phyloP scores from a whole-genome alignment of 2,888 invertebrate species.

The Euzetes globulus region DNA sequence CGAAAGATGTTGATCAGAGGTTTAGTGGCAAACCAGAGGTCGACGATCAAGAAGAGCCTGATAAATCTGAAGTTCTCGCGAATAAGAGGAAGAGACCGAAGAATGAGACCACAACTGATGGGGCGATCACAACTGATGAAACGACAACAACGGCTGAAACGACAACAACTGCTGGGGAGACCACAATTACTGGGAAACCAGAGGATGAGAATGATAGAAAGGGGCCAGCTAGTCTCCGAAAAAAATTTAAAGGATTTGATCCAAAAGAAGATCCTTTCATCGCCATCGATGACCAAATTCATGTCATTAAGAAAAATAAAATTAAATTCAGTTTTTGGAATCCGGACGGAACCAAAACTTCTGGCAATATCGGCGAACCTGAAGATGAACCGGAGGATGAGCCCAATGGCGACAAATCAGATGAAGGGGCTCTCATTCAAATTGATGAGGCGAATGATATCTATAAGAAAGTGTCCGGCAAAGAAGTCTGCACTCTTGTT shows the following conservation, averaged over 20 bases:
- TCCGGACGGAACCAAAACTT: background rate
- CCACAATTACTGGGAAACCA: too few species aligned
- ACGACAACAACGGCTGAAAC: too few species aligned
- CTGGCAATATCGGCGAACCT: background rate
- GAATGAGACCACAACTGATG: too few species aligned
- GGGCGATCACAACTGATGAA: too few species aligned
- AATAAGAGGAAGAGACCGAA: too few species aligned
- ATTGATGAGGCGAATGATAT: background rate
- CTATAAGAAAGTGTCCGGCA: background rate
- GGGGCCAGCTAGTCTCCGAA: background rate
- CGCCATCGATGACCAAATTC: background rate
- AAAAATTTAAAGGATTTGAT: background rate
- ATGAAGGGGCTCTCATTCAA: background rate
- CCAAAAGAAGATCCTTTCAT: background rate
- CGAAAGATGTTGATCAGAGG: too few species aligned
- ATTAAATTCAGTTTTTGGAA: background rate
- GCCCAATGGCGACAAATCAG: background rate
- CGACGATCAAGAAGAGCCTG: background rate
- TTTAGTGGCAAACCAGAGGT: too few species aligned
- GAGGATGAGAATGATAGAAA: too few species aligned
- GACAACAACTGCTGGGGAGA: too few species aligned
- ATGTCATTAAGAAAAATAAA: background rate
- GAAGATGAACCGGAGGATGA: background rate
- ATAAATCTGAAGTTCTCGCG: too few species aligned
- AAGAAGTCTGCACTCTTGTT: background rate